A percentile compares a stretch with the other conserved stretches of the same genome.
These are phyloP conservation scores for Holacanthella duospinosa DNA, from an alignment of 2,888 invertebrate species.

Conservation along the genomic window DNA sequence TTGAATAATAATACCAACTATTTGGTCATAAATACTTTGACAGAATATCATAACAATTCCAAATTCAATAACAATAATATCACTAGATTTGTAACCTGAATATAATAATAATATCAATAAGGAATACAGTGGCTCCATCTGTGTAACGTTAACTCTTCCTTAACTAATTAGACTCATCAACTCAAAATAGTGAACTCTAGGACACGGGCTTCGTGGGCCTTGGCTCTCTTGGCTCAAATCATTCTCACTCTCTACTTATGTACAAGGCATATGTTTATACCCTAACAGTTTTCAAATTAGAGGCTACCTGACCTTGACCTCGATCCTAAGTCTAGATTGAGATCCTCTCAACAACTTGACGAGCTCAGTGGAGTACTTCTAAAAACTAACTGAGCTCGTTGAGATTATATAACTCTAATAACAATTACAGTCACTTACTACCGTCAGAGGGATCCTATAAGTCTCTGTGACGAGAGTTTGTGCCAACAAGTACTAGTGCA, in stretches of 20 bases:
- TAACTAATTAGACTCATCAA: too few relatives aligned
- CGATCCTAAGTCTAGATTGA: not conserved
- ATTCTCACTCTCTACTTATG: not conserved
- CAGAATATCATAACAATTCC: conserved; percentile 24
- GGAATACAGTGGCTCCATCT: not conserved
- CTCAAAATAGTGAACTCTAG: too few relatives aligned
- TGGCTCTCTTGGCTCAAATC: too few relatives aligned
- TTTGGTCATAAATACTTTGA: conserved; percentile 32
- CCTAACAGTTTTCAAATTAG: too few relatives aligned
- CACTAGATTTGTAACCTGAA: conserved; percentile 20
- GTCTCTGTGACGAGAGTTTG: too few relatives aligned
- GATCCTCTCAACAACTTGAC: not conserved
- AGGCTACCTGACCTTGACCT: not conserved
- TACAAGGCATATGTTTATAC: conserved; percentile 18
- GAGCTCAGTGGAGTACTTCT: not conserved
- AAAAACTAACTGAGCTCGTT: not conserved
- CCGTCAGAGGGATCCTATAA: too few relatives aligned
- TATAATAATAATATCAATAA: conserved; percentile 12
- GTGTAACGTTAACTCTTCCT: too few relatives aligned
- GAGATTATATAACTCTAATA: too few relatives aligned
- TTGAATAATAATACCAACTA: conserved; percentile 22
- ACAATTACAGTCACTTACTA: too few relatives aligned
- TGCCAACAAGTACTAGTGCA: too few relatives aligned
- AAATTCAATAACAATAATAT: conserved; percentile 29
- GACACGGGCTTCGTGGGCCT: too few relatives aligned